These are phyloP conservation scores for Atta colombica DNA, from an alignment of 1,140 invertebrate genomes.

Conservation along the genomic window DNA sequence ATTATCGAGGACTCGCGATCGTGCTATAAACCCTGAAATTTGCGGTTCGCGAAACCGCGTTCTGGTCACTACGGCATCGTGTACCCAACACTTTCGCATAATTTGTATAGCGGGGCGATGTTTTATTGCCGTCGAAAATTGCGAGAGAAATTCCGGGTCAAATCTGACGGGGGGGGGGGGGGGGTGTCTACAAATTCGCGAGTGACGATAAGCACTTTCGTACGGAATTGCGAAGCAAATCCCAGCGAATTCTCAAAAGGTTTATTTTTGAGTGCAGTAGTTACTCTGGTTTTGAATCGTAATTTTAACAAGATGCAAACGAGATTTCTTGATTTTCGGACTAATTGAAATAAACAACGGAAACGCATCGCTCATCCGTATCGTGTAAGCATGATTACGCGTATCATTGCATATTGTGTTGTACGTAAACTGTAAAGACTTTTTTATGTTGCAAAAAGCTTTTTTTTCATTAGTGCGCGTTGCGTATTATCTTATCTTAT, in stretches of 20 bases:
- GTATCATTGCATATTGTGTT: background rate
- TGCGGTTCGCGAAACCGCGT: constrained; percentile 55
- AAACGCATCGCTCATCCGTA: background rate
- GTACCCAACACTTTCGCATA: constrained; percentile 53
- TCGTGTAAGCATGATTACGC: background rate
- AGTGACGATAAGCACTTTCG: constrained; percentile 6
- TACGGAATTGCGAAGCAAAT: constrained; percentile 22
- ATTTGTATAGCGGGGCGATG: constrained; percentile 27
- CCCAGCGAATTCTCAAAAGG: background rate
- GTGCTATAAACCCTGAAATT: constrained; percentile 54
- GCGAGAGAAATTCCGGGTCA: constrained; percentile 51
- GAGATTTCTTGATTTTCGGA: background rate
- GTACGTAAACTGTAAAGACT: background rate
- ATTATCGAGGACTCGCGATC: constrained; percentile 60
- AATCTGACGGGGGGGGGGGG: constrained; percentile 14
- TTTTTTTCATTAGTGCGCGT: constrained; percentile 16
- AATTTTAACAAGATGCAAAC: background rate
- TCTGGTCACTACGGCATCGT: constrained; percentile 4
- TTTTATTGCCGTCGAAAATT: constrained; percentile 52
- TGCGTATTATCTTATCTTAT: constrained; percentile 52
- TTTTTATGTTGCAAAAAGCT: constrained; percentile 37
- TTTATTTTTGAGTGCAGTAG: background rate
- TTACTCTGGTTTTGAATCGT: background rate
- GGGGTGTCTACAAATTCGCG: constrained; percentile 22
- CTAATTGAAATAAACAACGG: background rate